Evolutionary conservation across 2,888 invertebrate genomes (phyloP).

Genomic region (Trichogramma dendrolimi): DNA sequence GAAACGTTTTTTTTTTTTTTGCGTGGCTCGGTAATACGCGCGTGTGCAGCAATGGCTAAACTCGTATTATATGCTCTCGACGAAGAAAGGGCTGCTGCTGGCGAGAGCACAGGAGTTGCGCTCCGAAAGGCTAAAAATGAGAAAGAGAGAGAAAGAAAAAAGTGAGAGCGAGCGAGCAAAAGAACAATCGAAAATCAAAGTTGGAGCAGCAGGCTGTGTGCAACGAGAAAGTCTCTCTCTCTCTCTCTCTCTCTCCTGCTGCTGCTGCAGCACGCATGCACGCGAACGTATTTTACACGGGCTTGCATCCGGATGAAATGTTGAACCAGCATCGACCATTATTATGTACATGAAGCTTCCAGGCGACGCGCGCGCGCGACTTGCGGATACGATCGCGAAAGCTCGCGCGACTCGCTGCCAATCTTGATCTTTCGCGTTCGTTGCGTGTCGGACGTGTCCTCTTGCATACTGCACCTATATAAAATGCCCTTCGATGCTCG

Average conservation of each 20-base stretch:
- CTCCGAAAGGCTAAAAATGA: slow-evolving; percentile 31
- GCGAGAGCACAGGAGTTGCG: slow-evolving; percentile 14
- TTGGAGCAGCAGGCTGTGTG: no score
- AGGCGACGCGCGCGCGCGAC: no score
- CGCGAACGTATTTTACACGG: slow-evolving; percentile 35
- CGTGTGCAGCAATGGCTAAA: background rate
- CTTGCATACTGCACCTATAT: no score
- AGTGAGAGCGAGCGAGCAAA: slow-evolving; percentile 1
- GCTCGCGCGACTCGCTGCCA: no score
- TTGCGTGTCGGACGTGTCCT: no score
- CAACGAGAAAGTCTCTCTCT: background rate
- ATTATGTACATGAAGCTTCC: no score
- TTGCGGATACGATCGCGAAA: no score
- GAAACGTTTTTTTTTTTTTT: slow-evolving; percentile 7
- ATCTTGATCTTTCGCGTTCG: no score
- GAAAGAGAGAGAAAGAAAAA: slow-evolving; percentile 2
- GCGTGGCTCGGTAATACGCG: background rate
- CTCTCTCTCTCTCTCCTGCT: slow-evolving; percentile 22
- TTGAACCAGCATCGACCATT: no score
- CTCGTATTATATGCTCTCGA: background rate
- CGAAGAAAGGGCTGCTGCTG: no score
- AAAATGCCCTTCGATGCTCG: no score
- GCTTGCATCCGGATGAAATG: slow-evolving; percentile 26
- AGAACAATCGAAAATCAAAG: slow-evolving; percentile 23
- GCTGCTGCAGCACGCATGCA: background rate